Base-by-base conservation (phyloP, 2,113 vertebrate genomes). In the Proteles cristata region DNA sequence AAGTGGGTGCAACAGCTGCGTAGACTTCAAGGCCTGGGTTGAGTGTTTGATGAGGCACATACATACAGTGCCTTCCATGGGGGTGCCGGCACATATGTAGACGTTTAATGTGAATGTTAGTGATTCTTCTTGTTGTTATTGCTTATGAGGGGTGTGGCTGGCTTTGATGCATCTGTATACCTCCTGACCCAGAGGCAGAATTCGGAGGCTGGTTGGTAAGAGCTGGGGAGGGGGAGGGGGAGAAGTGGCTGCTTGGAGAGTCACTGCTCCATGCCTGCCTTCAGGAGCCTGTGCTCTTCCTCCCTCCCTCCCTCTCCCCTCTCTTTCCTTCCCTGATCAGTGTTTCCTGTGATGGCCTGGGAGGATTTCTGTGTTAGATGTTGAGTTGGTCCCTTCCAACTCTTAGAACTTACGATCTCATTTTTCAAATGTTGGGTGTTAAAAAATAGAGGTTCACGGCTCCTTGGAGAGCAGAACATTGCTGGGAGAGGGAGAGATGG, bases 71-170 rank as follows among this genome's bases (percentile, higher is more conserved):
- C 88, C 58, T 74, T 25, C 19, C 3, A 11, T 16, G 23, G 31
- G 93, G 81, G 68, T 65, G 4, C 48, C 11, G 50, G 68, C 4
- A 3, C 17, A 4, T 0, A 3, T 5, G 45, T 53, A 45, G 45
- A 76, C 16, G 8, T 25, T 48, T 77, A 4, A 7, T 5, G 0
- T 25, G 43, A n/a, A 3, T 0, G 6, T 55, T 5, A 25, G 28
- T 25, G 7, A 28, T 83, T 48, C 43, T 76, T 19, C 0, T 19
- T 16, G 9, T 63, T 69, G 9, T 28, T 35, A 7, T 10, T 73
- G 71, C 43, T 23, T 23, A 11, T 7, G 19, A 35, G 61, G 48
- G 11, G 26, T 11, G 1, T n/a, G 12, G 2, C 43, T 33, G 39
- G 39, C 35, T 31, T 23, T 3, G 15, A 4, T 4, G 16, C 7